These are phyloP conservation scores for Xylocampa areola DNA, from an alignment of 2,888 invertebrate genomes.

Conservation along the genomic window DNA sequence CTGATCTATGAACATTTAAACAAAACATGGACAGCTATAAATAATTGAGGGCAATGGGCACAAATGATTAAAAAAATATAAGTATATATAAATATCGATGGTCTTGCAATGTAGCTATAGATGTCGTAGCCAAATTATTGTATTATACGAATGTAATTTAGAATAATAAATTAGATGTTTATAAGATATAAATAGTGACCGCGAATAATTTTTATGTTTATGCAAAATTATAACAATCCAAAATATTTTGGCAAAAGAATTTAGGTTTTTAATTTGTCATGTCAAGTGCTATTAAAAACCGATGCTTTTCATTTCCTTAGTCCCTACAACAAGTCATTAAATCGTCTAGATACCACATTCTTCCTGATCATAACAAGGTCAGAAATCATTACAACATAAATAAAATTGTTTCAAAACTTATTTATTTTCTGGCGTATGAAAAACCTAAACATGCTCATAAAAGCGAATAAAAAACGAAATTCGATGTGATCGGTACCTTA, in stretches of 20 bases:
- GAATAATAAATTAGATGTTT: slow-evolving; percentile 61
- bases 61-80: slow-evolving; percentile 15
- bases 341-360: no score
- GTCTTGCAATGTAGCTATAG: slow-evolving; percentile 76
- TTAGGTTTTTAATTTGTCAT: background rate
- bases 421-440: no score
- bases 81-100: slow-evolving; percentile 15
- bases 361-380: no score
- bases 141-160: slow-evolving; percentile 66
- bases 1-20: slow-evolving; percentile 13
- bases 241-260: background rate
- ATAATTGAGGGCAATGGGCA: slow-evolving; percentile 28
- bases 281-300: no score
- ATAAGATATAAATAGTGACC: slow-evolving; percentile 54
- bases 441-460: no score
- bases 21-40: slow-evolving; percentile 12
- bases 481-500: no score
- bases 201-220: slow-evolving; percentile 19
- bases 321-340: no score
- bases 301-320: background rate
- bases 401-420: no score
- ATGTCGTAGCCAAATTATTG: slow-evolving; percentile 77
- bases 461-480: no score
- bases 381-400: no score
- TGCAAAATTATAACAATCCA: background rate